Evolutionary conservation across 2,113 vertebrate species (phyloP).

Genomic region (Xenopus laevis): DNA sequence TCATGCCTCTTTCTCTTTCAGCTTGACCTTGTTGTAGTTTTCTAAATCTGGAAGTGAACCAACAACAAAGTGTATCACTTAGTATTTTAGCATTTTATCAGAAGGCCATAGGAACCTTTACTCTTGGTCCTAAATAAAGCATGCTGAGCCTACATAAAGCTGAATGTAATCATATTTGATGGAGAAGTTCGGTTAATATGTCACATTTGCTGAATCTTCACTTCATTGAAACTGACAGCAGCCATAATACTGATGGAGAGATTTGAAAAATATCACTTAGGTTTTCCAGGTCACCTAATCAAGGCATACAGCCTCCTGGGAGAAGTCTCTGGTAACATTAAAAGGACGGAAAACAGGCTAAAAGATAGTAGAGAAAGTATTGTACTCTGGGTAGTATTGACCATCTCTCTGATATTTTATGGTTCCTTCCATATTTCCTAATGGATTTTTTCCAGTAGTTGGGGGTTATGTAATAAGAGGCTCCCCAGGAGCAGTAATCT

Average conservation of each 20-base stretch:
- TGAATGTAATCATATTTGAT: conserved; percentile 18
- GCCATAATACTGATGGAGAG: conserved; percentile 16
- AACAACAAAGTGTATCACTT: background rate
- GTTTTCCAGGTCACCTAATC: conserved; percentile 21
- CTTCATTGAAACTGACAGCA: conserved; percentile 23
- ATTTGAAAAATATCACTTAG: conserved; percentile 13
- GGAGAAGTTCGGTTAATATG: background rate
- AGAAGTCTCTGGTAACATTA: background rate
- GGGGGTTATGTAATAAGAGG: too few relatives aligned
- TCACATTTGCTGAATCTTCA: conserved; percentile 4
- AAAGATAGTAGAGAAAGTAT: conserved; percentile 15
- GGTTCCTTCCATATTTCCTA: too few relatives aligned
- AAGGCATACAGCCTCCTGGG: conserved; percentile 10
- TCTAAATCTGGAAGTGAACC: background rate
- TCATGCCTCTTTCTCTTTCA: background rate
- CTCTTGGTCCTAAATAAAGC: conserved; percentile 4
- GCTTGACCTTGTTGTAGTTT: background rate
- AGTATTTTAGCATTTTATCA: background rate
- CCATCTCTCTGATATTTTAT: too few relatives aligned
- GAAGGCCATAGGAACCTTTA: background rate
- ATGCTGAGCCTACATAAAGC: background rate
- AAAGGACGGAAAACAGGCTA: background rate
- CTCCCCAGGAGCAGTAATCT: too few relatives aligned
- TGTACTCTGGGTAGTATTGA: background rate
- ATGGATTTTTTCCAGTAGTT: too few relatives aligned